Base-by-base conservation (phyloP, 2,797 vertebrate species). In the Megaceryle alcyon region DNA sequence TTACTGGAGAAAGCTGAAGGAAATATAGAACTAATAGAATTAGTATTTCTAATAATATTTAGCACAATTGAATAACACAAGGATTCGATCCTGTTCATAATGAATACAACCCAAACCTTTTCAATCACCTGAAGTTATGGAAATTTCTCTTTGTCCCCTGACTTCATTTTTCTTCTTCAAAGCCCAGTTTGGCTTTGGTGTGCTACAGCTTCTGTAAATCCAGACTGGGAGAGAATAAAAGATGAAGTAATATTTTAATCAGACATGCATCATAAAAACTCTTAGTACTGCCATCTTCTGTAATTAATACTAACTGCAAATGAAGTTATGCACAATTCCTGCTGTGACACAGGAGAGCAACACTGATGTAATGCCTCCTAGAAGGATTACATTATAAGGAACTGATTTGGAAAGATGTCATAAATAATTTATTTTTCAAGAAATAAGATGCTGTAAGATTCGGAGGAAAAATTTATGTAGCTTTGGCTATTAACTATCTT, bases 251-350 rank as follows among this genome's bases (percentile, higher is more conserved):
- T 86, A 56, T 92, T 94, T 60, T 77, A 90, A 46, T 49, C 7
- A 3, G 60, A 53, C 19, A 26, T 57, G 59, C 61, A 68, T 92
- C 39, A 7, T 59, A 96, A 95, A 94, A 76, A 81, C 90, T 97
- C 97, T 85, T 89, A 92, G 86, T 86, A 96, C 91, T 96, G 96
- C 96, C 95, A 95, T 96, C 97, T 98, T 88, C 95, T 96, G 97
- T 78, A 92, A 79, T 90, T 94, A 91, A 68, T 57, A 91, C 31
- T 94, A 90, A 96, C 75, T 95, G 53, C 94, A 94, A 63, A 66
- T 59, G 35, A 92, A 88, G 22, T 72, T 82, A n/a, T 10, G 12
- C 31, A 68, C 19, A 48, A 54, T 63, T 89, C 91, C 63, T 77
- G 86, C 66, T 77, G 70, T 54, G 78, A 80, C 82, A 87, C 4